Conservation (phyloP, 2,797 vertebrate species). For the Typhlichthys eigenmanni region DNA sequence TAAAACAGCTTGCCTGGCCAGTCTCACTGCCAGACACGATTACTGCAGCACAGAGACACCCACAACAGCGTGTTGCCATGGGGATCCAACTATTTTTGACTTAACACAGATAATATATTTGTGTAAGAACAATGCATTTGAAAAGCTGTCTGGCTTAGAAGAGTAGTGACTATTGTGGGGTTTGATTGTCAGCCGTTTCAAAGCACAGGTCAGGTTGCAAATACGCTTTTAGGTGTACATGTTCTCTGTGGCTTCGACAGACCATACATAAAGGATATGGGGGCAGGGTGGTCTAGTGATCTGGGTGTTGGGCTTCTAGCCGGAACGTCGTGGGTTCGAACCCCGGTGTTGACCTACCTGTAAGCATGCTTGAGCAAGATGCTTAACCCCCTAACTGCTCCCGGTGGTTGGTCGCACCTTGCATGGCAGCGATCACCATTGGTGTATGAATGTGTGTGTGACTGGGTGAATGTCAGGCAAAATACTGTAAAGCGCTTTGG, state of each 20-base stretch:
- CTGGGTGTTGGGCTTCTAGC: no score
- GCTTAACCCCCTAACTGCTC: no score
- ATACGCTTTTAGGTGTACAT: slow-evolving; percentile 7
- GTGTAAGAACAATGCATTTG: slow-evolving; percentile 10
- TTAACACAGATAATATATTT: slow-evolving; percentile 26
- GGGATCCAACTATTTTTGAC: slow-evolving; percentile 36
- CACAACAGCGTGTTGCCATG: slow-evolving; percentile 27
- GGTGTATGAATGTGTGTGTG: no score
- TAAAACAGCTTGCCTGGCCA: slow-evolving; percentile 18
- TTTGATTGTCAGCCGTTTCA: slow-evolving; percentile 1
- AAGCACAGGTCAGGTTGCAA: slow-evolving; percentile 10
- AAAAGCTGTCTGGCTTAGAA: slow-evolving; percentile 6
- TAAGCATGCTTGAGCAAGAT: no score
- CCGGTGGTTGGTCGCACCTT: no score
- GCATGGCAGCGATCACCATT: no score
- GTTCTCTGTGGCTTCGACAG: not conserved
- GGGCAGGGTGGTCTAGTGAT: no score
- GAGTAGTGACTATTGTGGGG: not conserved
- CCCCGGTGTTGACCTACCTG: no score
- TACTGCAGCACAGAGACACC: slow-evolving; percentile 20
- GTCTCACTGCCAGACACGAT: slow-evolving; percentile 32
- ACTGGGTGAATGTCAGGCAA: no score
- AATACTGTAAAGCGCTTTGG: no score
- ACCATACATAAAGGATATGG: no score
- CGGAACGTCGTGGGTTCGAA: no score